Conservation (phyloP, 2,797 vertebrate species). For the Acanthiza pusilla region DNA sequence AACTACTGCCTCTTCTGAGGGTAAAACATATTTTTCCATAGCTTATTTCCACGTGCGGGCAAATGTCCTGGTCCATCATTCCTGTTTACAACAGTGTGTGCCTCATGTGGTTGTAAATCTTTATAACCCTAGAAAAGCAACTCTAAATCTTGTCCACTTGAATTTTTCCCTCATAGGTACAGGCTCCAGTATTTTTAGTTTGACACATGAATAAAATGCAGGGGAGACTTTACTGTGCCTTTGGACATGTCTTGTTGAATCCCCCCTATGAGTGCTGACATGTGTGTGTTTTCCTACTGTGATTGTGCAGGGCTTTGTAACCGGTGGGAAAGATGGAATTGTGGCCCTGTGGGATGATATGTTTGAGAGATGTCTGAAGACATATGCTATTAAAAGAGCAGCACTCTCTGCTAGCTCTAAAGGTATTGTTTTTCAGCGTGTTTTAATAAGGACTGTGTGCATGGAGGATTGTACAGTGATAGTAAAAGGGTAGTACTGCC, state of each 20-base stretch:
- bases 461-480: neutral
- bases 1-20: neutral
- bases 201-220: neutral
- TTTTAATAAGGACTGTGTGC: neutral
- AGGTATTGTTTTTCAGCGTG: conserved; percentile 73
- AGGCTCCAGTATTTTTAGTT: neutral
- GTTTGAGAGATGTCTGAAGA: conserved; percentile 97
- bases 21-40: neutral
- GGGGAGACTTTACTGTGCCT: neutral
- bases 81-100: neutral
- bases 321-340: conserved; percentile 93
- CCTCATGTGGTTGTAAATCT: neutral
- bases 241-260: neutral
- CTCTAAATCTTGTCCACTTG: neutral
- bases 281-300: neutral
- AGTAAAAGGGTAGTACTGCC: neutral
- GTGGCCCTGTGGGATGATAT: conserved; percentile 97
- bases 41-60: neutral
- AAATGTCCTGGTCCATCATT: neutral
- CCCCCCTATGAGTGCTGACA: neutral
- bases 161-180: neutral
- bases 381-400: conserved; percentile 93
- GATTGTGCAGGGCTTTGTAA: conserved; percentile 87
- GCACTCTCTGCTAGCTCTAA: conserved; percentile 88
- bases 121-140: neutral